These are phyloP conservation scores for Lophius americanus DNA, from an alignment of 2,797 vertebrate genomes.

Conservation along the genomic window DNA sequence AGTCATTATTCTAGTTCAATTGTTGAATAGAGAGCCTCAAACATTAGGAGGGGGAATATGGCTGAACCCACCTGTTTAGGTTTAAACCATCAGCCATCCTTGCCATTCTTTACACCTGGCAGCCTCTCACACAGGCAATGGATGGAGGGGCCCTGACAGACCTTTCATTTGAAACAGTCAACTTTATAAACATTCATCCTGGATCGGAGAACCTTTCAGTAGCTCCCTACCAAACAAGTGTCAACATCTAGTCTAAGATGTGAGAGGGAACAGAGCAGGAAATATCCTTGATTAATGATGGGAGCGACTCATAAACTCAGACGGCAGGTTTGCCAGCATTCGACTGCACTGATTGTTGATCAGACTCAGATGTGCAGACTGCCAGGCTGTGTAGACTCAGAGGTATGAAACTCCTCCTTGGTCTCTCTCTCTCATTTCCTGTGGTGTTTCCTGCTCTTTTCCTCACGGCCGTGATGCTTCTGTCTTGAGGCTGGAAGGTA, in stretches of 20 bases:
- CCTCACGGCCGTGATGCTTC: constrained; percentile 33
- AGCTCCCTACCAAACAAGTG: constrained; percentile 27
- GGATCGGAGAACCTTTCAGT: constrained; percentile 29
- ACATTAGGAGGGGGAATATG: not conserved
- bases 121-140: constrained; percentile 24
- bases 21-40: constrained; percentile 9
- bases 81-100: constrained; percentile 42
- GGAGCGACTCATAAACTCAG: constrained; percentile 41
- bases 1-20: constrained; percentile 17
- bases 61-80: constrained; percentile 37
- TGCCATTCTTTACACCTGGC: constrained; percentile 27
- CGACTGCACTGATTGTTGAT: constrained; percentile 53
- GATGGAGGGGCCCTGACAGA: constrained; percentile 33
- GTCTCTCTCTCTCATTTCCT: constrained; percentile 71
- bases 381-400: constrained; percentile 19
- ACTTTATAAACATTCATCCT: constrained; percentile 4
- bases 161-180: constrained; percentile 31
- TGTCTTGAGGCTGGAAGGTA: constrained; percentile 50
- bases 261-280: constrained; percentile 51
- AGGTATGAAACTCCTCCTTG: constrained; percentile 30
- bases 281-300: constrained; percentile 64
- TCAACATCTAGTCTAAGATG: constrained; percentile 33
- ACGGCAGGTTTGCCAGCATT: constrained; percentile 39
- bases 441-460: constrained; percentile 57
- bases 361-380: constrained; percentile 62